These are phyloP conservation scores for Chrysolina haemoptera DNA, from an alignment of 2,888 invertebrate genomes.

Conservation along the genomic window DNA sequence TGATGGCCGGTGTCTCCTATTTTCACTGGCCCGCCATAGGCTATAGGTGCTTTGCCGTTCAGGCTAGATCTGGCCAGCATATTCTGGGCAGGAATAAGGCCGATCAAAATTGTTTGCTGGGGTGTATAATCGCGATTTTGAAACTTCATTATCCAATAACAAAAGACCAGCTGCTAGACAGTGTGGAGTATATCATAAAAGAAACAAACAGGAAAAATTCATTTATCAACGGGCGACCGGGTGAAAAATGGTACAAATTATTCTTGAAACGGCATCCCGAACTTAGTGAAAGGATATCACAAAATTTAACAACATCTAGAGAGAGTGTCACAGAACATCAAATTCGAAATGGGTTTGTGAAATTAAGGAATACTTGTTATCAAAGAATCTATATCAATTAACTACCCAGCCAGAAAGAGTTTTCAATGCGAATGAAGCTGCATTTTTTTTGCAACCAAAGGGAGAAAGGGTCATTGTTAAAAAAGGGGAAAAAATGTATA, in stretches of 20 bases:
- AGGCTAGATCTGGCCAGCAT: background rate
- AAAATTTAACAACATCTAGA: background rate
- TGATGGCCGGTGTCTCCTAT: constrained; percentile 5
- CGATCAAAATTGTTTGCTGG: constrained; percentile 3
- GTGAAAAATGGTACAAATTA: background rate
- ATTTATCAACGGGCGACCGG: background rate
- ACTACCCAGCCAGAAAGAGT: background rate
- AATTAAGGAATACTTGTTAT: background rate
- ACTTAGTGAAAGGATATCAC: background rate
- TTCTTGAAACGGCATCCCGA: background rate
- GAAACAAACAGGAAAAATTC: background rate
- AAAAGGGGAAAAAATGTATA: background rate
- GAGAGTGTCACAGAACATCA: background rate
- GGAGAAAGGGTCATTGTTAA: constrained; percentile 1
- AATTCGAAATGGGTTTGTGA: background rate
- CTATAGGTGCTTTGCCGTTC: background rate
- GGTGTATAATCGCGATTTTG: background rate
- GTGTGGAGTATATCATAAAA: background rate
- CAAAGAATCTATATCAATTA: background rate
- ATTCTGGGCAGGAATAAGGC: constrained; percentile 13
- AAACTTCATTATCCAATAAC: background rate
- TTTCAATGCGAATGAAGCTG: background rate
- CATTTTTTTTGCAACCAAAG: background rate
- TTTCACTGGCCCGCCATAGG: constrained; percentile 19
- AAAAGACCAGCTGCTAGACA: background rate